Evolutionary conservation across 2,113 vertebrate genomes (phyloP).

Genomic region (Reinhardtius hippoglossoides): DNA sequence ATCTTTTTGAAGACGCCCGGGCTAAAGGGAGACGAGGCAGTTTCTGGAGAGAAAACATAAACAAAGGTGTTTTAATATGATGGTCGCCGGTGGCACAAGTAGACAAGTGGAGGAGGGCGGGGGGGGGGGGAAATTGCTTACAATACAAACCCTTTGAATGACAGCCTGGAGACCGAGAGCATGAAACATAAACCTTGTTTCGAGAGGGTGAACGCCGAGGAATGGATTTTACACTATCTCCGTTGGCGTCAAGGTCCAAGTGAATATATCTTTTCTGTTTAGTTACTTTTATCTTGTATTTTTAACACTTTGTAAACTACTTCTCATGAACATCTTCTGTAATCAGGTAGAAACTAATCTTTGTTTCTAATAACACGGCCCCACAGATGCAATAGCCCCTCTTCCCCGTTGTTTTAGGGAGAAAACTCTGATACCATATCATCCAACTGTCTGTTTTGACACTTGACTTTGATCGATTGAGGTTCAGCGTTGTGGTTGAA

Average conservation of each 20-base stretch:
- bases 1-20: constrained; percentile 70
- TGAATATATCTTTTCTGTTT: constrained; percentile 24
- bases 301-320: constrained; percentile 45
- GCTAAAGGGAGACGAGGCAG: constrained; percentile 57
- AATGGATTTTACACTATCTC: constrained; percentile 47
- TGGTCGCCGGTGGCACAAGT: constrained; percentile 70
- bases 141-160: constrained; percentile 72
- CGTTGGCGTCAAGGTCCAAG: constrained; percentile 28
- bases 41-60: constrained; percentile 67
- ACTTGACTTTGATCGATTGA: constrained; percentile 81
- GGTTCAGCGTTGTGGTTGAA: constrained; percentile 70
- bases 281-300: constrained; percentile 17
- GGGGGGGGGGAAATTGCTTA: constrained; percentile 69
- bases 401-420: constrained; percentile 42
- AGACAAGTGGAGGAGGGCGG: constrained; percentile 46
- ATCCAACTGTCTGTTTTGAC: constrained; percentile 77
- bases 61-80: constrained; percentile 76
- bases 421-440: constrained; percentile 49
- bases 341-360: constrained; percentile 2
- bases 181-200: constrained; percentile 57
- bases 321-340: constrained; percentile 12
- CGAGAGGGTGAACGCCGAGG: constrained; percentile 51
- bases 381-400: neutral
- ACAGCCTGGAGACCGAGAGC: constrained; percentile 63
- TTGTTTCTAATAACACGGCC: neutral